These are phyloP conservation scores for Tetramorium alpestre DNA, from an alignment of 1,140 invertebrate genomes.

Conservation along the genomic window DNA sequence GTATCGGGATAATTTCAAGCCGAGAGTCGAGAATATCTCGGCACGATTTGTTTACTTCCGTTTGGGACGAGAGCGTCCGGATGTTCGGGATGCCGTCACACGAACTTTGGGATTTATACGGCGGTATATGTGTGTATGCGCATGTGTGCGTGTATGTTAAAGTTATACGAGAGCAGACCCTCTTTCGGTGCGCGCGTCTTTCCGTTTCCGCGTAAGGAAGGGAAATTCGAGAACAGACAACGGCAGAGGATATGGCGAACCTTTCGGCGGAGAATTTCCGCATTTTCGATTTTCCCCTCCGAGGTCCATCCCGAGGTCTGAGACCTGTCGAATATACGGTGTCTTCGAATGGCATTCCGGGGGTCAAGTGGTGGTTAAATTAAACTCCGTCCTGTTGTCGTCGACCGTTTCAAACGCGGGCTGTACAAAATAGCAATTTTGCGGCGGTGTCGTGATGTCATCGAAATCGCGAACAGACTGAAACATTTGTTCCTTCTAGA, in stretches of 20 bases:
- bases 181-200: not conserved
- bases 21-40: slow-evolving; percentile 54
- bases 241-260: not conserved
- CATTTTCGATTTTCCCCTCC: slow-evolving; percentile 54
- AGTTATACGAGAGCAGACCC: slow-evolving; percentile 21
- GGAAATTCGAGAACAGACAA: slow-evolving; percentile 9
- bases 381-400: slow-evolving; percentile 65
- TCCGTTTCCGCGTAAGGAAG: not conserved
- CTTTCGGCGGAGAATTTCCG: slow-evolving; percentile 55
- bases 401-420: not conserved
- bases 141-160: not conserved
- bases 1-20: slow-evolving; percentile 67
- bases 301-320: slow-evolving; percentile 2
- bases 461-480: not conserved
- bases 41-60: slow-evolving; percentile 61
- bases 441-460: slow-evolving; percentile 15
- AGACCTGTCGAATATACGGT: slow-evolving; percentile 56
- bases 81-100: slow-evolving; percentile 35
- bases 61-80: slow-evolving; percentile 34
- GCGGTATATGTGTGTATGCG: not conserved
- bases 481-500: not conserved
- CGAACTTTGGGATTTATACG: not conserved
- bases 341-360: slow-evolving; percentile 67
- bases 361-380: slow-evolving; percentile 70
- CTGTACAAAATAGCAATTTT: slow-evolving; percentile 50